These are phyloP conservation scores for Eupeodes luniger DNA, from an alignment of 2,888 invertebrate species.

Conservation along the genomic window DNA sequence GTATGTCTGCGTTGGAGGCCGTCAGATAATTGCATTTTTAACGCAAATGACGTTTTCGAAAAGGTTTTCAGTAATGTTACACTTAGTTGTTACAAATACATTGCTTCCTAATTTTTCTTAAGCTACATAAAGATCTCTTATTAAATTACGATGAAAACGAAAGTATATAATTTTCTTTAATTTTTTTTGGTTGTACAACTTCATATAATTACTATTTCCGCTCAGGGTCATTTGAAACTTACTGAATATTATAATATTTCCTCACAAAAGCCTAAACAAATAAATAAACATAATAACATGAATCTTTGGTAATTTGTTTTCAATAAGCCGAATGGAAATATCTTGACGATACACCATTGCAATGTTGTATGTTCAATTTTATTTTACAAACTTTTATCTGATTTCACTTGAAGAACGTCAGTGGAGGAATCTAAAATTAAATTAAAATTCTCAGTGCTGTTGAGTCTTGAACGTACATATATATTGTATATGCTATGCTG, in stretches of 20 bases:
- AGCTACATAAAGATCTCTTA: not conserved
- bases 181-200: conserved; percentile 2
- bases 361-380: conserved; percentile 50
- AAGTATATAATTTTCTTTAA: not conserved
- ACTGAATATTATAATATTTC: conserved; percentile 36
- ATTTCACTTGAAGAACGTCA: conserved; percentile 78
- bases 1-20: no score
- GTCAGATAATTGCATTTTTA: not conserved
- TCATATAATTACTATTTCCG: conserved; percentile 18
- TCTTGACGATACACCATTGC: conserved; percentile 44
- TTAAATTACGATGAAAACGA: not conserved
- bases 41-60: not conserved
- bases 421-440: conserved; percentile 74
- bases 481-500: not conserved
- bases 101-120: not conserved
- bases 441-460: conserved; percentile 63
- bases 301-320: conserved; percentile 59
- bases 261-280: conserved; percentile 50
- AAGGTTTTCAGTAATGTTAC: no score
- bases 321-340: conserved; percentile 53
- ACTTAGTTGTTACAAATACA: not conserved
- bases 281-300: conserved; percentile 53
- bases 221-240: conserved; percentile 47
- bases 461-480: conserved; percentile 21
- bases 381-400: conserved; percentile 80